These are phyloP conservation scores for Sinocyclocheilus anophthalmus DNA, from an alignment of 2,113 vertebrate genomes.

Conservation along the genomic window DNA sequence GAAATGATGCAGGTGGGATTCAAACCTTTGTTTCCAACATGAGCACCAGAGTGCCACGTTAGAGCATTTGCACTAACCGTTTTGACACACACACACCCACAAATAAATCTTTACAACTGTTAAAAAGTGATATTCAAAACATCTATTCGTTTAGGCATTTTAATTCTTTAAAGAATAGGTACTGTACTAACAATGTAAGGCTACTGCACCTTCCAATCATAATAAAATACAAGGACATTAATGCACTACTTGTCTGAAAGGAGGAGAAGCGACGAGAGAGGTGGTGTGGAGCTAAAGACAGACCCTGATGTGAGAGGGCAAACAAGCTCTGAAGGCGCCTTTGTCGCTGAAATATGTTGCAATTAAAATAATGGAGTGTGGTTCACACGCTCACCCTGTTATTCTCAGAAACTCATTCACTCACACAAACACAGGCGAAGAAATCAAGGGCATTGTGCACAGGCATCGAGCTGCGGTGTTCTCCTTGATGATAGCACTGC, in stretches of 20 bases:
- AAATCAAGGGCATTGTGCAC: slow-evolving; percentile 42
- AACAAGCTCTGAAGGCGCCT: slow-evolving; percentile 24
- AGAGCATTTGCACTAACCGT: neutral
- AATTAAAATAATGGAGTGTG: slow-evolving; percentile 51
- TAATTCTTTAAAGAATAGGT: neutral
- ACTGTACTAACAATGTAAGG: neutral
- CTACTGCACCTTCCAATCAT: neutral
- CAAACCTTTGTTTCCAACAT: neutral
- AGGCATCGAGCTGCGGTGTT: slow-evolving; percentile 10
- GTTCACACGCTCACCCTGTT: slow-evolving; percentile 4
- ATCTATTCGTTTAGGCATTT: neutral
- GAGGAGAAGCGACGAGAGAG: neutral
- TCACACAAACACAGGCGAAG: neutral
- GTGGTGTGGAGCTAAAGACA: slow-evolving; percentile 22
- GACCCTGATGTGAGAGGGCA: slow-evolving; percentile 27
- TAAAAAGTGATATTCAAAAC: neutral
- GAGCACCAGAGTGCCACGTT: neutral
- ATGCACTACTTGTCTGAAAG: slow-evolving; percentile 11
- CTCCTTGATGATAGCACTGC: slow-evolving; percentile 31
- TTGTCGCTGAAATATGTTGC: slow-evolving; percentile 41
- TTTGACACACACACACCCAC: neutral
- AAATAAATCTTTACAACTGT: neutral
- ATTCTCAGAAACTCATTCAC: neutral
- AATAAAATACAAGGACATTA: slow-evolving; percentile 19
- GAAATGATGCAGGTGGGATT: neutral